A percentile compares a stretch with the other conserved stretches of the same genome.
These are phyloP conservation scores for Temnothorax longispinosus DNA, from an alignment of 1,140 invertebrate genomes.

Conservation along the genomic window DNA sequence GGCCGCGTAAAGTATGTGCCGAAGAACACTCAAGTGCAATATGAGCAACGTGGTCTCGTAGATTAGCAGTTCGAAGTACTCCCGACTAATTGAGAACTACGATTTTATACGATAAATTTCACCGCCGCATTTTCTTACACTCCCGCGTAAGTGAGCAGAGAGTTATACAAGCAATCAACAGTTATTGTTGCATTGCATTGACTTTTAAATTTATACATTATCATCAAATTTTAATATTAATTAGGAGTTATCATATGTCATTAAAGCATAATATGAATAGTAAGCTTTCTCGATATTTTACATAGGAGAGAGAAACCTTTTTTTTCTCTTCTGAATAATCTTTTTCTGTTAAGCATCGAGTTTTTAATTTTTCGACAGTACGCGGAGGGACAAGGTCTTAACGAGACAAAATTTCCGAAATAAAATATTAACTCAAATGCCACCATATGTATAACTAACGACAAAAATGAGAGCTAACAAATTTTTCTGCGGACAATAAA, in stretches of 20 bases:
- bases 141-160: no score
- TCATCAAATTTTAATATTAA: background rate
- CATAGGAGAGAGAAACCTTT: background rate
- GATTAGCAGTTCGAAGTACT: constrained; percentile 53
- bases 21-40: constrained; percentile 30
- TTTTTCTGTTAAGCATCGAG: background rate
- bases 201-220: background rate
- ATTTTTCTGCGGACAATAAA: constrained; percentile 20
- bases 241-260: background rate
- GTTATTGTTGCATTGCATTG: no score
- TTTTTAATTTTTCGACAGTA: background rate
- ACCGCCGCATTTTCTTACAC: background rate
- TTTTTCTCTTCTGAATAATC: background rate
- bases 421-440: constrained; percentile 43
- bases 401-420: background rate
- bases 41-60: constrained; percentile 50
- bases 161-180: background rate
- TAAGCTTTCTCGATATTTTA: background rate
- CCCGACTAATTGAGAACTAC: constrained; percentile 50
- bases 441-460: background rate
- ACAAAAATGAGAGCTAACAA: background rate
- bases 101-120: constrained; percentile 49
- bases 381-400: background rate
- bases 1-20: constrained; percentile 48
- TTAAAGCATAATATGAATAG: background rate